Base-by-base conservation (phyloP, 1,140 invertebrate species). In the Saxidomus purpurata region DNA sequence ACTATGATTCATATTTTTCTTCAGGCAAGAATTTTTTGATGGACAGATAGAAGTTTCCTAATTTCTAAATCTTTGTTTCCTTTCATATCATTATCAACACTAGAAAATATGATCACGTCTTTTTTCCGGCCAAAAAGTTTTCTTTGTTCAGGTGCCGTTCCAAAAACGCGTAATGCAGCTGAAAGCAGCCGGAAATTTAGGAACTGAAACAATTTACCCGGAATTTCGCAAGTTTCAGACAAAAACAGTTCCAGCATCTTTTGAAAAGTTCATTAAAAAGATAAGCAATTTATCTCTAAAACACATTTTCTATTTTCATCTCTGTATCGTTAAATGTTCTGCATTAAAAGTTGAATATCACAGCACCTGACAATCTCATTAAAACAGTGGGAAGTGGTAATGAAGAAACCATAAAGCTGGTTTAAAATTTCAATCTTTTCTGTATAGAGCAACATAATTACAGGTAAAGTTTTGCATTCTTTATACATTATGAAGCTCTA, bases 1-100 rank as follows among this genome's bases (percentile, higher is more conserved):
- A 63, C 13, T 34, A 63, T 82, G 80, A 67, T 34, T 79, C 76
- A 79, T 79, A 22, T 22, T 52, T 28, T 79, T 55, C 28, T 49
- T 55, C 9, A 17, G 47, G 15, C 28, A 55, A 9, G 4, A 52
- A 59, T 55, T 19, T 25, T 49, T 79, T 47, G 59, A 63, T 63
- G 59, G 59, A 63, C 59, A 63, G 59, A 63, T 28, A 55, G 19
- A 55, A 55, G 19, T 3, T 55, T 55, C 52, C 52, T 43, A 55
- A n/a, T 55, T 13, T 55, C 52, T 55, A 3, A 55, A 6, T 22
- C 52, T 55, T 13, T 13, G 52, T 55, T 55, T 43, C 15, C 52
- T 13, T 55, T 55, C 52, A 55, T n/a, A 55, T 55, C 52, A 55
- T 3, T 19, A 55, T 43, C 15, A n/a, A n/a, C n/a, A n/a, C n/a